Evolutionary conservation across 23 tunicate genomes (phyloP).

Genomic region (Botrylloides violaceus): DNA sequence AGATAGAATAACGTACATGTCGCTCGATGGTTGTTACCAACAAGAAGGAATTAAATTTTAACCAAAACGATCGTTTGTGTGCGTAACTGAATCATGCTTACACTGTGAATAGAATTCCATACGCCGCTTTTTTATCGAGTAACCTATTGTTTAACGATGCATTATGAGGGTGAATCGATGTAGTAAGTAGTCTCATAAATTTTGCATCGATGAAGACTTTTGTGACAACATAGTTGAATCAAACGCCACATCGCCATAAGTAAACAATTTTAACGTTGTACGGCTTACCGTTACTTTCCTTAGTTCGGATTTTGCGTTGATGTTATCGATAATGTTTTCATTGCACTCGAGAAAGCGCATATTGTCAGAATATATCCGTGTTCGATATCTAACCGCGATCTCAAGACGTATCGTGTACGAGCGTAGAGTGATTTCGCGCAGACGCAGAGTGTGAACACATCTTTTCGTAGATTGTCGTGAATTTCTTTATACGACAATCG

Average conservation of each 20-base stretch:
- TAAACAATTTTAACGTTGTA: background rate
- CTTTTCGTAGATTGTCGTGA: too few relatives aligned
- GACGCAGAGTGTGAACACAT: too few relatives aligned
- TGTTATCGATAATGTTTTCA: background rate
- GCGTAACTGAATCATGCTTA: background rate
- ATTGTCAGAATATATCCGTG: too few relatives aligned
- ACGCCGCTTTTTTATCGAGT: background rate
- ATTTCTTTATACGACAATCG: too few relatives aligned
- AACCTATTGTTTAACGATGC: background rate
- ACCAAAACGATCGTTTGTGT: background rate
- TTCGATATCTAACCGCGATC: too few relatives aligned
- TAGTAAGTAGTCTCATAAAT: background rate
- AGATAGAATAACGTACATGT: background rate
- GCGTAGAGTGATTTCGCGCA: too few relatives aligned
- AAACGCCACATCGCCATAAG: background rate
- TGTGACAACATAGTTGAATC: background rate
- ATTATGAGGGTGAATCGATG: background rate
- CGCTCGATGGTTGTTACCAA: background rate
- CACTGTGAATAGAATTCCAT: background rate
- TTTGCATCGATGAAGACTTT: too few relatives aligned
- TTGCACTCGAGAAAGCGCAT: too few relatives aligned
- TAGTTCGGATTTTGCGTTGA: background rate
- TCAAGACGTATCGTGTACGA: too few relatives aligned
- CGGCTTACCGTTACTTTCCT: too few relatives aligned
- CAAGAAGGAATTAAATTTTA: background rate